phyloP scores from a whole-genome alignment of 1,140 invertebrate genomes.

The Cepaea nemoralis region DNA sequence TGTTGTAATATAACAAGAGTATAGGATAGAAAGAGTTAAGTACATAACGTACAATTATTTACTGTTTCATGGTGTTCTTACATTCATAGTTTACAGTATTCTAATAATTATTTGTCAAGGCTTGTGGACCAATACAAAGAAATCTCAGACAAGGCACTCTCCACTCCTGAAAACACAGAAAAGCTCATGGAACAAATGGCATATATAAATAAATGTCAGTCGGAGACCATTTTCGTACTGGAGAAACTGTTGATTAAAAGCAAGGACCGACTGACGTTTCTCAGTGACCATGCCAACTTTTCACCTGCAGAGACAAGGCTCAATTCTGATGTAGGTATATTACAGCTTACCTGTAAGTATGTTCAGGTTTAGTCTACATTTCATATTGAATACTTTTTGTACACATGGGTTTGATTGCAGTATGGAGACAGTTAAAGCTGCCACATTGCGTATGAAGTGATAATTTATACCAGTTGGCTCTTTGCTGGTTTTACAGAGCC shows the following conservation, averaged over 20 bases:
- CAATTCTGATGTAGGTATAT: constrained; percentile 75
- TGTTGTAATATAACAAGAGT: too few species aligned
- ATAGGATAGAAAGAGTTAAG: too few species aligned
- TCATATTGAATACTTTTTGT: too few species aligned
- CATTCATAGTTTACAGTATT: not conserved
- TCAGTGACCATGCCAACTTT: constrained; percentile 84
- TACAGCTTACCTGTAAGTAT: too few species aligned
- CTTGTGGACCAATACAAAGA: constrained; percentile 87
- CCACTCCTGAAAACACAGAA: constrained; percentile 84
- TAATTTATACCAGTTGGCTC: too few species aligned
- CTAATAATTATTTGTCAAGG: constrained; percentile 73
- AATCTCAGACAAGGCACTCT: constrained; percentile 85
- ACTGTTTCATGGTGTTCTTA: too few species aligned
- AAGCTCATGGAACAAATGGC: constrained; percentile 85
- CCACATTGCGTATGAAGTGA: too few species aligned
- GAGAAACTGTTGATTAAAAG: constrained; percentile 82
- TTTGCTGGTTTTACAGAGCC: too few species aligned
- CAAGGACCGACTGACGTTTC: constrained; percentile 77
- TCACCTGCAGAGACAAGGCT: constrained; percentile 82
- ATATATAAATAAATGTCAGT: constrained; percentile 84
- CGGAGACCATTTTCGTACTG: constrained; percentile 80
- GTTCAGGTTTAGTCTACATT: too few species aligned
- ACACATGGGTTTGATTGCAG: too few species aligned
- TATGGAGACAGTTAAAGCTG: too few species aligned
- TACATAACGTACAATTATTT: too few species aligned